These are phyloP conservation scores for Microctonus aethiopoides DNA, from an alignment of 2,888 invertebrate genomes.

Conservation along the genomic window DNA sequence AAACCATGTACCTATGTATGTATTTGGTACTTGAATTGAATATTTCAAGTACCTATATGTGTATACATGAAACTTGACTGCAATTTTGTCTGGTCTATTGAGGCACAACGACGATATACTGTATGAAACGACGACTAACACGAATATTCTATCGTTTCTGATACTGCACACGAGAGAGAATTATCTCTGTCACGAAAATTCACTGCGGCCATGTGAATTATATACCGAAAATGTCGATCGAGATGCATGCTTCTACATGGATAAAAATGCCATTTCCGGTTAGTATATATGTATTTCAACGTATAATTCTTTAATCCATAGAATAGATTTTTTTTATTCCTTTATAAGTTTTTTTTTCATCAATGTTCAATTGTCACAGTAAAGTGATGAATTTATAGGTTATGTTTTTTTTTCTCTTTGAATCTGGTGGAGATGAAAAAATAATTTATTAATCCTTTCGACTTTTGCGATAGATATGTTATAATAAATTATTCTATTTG, in stretches of 20 bases:
- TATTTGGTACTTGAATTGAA: too few species aligned
- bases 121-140: too few species aligned
- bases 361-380: too few species aligned
- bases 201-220: background rate
- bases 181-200: conserved; percentile 29
- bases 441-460: too few species aligned
- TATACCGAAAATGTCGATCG: background rate
- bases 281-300: background rate
- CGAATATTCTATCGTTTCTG: background rate
- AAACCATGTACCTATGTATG: too few species aligned
- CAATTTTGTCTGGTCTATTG: background rate
- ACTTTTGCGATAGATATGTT: too few species aligned
- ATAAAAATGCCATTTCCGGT: background rate
- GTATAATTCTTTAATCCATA: background rate
- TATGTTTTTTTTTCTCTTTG: too few species aligned
- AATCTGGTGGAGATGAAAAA: too few species aligned
- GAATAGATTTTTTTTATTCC: background rate
- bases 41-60: too few species aligned
- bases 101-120: background rate
- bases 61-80: background rate
- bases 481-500: too few species aligned
- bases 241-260: background rate
- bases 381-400: too few species aligned
- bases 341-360: background rate
- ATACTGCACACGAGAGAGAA: background rate